Evolutionary conservation across 92 coral and sea anemone species (phyloP).

Genomic region (Porites rus): DNA sequence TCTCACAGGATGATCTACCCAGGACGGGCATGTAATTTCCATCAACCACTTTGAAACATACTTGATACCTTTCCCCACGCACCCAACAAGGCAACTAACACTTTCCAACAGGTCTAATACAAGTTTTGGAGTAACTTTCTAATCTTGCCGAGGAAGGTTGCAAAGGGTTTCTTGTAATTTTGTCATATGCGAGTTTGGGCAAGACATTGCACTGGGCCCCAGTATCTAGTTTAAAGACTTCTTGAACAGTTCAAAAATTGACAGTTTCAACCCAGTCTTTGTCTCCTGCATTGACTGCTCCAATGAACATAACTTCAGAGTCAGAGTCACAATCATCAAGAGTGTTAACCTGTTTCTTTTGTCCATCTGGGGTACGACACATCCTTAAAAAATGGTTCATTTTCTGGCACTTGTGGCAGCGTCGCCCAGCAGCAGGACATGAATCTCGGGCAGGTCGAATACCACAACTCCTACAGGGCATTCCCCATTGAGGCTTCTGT

Average conservation of each 20-base stretch:
- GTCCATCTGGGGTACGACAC: conserved; percentile 21
- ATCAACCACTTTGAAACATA: too few species aligned
- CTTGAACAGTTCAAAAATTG: conserved; percentile 9
- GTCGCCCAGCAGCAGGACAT: conserved; percentile 4
- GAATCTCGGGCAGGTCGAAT: conserved; percentile 21
- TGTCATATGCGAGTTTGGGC: too few species aligned
- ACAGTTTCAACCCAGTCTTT: conserved; percentile 35
- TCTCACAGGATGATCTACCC: conserved; percentile 19
- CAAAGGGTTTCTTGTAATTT: too few species aligned
- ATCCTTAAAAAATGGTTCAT: conserved; percentile 43
- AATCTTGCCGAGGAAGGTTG: too few species aligned
- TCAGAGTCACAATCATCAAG: neutral
- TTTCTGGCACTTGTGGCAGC: conserved; percentile 20
- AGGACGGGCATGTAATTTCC: too few species aligned
- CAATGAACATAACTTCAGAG: too few species aligned
- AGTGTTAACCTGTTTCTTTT: conserved; percentile 34
- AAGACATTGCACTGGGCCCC: conserved; percentile 16
- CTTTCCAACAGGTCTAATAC: too few species aligned
- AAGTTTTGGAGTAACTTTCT: too few species aligned
- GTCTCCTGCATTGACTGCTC: conserved; percentile 2
- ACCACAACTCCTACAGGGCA: conserved; percentile 43
- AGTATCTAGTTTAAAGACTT: conserved; percentile 37
- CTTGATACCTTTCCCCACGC: too few species aligned
- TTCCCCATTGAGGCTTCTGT: neutral
- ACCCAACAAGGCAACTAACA: too few species aligned